A percentile compares a stretch with the other conserved stretches of the same genome.
Conservation (phyloP, 2,888 invertebrate species). For the Bombylius major region DNA sequence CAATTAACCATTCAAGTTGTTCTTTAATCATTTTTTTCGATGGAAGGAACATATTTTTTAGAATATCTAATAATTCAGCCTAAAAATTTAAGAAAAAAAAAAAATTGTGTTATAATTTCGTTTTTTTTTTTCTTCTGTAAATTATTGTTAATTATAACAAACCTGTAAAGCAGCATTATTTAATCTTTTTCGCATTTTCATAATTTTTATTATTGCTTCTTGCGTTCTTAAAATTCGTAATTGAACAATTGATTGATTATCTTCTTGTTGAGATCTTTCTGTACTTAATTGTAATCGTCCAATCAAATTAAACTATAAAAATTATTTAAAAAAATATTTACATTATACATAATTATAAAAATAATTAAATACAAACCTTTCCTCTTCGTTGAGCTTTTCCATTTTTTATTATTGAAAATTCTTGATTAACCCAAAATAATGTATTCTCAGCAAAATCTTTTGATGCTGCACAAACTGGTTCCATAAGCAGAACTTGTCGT, state of each 20-base stretch:
- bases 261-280: constrained; percentile 90
- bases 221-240: constrained; percentile 83
- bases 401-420: constrained; percentile 90
- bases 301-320: constrained; percentile 67
- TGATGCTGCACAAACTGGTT: constrained; percentile 67
- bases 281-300: constrained; percentile 91
- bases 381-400: constrained; percentile 89
- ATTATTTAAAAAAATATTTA: too few relatives aligned
- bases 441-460: constrained; percentile 92
- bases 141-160: constrained; percentile 1
- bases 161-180: constrained; percentile 87
- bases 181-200: constrained; percentile 94
- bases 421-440: constrained; percentile 93
- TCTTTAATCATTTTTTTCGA: constrained; percentile 99
- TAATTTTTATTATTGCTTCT: constrained; percentile 97
- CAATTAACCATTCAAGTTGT: constrained; percentile 98
- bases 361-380: constrained; percentile 47
- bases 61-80: constrained; percentile 92
- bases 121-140: not conserved
- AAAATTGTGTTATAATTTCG: not conserved
- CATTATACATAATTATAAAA: too few relatives aligned
- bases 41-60: constrained; percentile 98
- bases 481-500: constrained; percentile 74
- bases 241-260: constrained; percentile 97
- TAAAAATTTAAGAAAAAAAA: constrained; percentile 25